Evolutionary conservation across 2,113 vertebrate species (phyloP), one percentile per base, ranked within the genome.

Genomic region (Girardinichthys multiradiatus): DNA sequence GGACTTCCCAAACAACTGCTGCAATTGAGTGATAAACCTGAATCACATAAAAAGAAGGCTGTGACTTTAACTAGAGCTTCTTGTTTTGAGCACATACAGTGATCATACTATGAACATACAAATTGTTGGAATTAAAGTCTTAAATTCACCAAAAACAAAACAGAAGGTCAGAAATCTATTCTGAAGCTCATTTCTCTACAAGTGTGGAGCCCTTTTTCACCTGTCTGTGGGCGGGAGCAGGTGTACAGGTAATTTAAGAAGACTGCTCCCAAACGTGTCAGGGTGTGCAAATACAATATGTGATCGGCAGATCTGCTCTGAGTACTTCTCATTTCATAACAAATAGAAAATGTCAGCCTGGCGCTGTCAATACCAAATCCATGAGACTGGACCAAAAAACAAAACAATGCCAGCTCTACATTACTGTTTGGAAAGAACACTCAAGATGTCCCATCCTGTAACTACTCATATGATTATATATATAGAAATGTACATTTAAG

Each of bases 121-220:
- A 54, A 3, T 24, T 24, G 48, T 54, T 21, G n/a, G 7, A 54
- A 54, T 24, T 54, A 10, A 54, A 8, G 48, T 4, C 48, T 54
- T 54, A 11, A 3, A 54, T n/a, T 4, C 0, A 2, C 21, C 7
- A 54, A 54, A 54, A n/a, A 54, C 21, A 2, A n/a, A 54, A 24
- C 5, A 54, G n/a, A 51, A n/a, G n/a, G 48, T 54, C 24, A 54
- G 7, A 21, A 7, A n/a, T 54, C 17, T 15, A 54, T 24, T 54
- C 7, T 33, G 60, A 60, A 66, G 62, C 35, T 42, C 12, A 3
- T 15, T 11, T 35, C 51, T 66, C 28, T 37, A 45, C 54, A 61
- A 57, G 39, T 75, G 72, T 51, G 26, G 48, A 27, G 57, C 14
- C 1, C 42, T 19, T 45, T 19, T 45, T 14, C 80, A 81, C 86